Conservation (phyloP, 2,888 invertebrate genomes). For the Carpatolechia fugitivella region DNA sequence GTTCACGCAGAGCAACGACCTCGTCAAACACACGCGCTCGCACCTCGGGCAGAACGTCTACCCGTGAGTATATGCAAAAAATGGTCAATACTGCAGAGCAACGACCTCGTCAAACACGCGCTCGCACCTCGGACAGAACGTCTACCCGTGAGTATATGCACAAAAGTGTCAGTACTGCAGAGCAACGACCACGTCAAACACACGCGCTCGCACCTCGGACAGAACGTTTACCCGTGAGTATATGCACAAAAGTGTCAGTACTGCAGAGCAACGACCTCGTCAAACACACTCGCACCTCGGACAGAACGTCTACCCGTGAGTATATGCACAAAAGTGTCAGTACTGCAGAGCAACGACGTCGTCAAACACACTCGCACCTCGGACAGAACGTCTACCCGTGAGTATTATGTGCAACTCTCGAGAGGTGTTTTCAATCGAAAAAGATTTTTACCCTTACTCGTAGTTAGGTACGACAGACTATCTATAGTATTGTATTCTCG, state of each 20-base stretch:
- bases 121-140: conserved; percentile 74
- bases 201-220: conserved; percentile 68
- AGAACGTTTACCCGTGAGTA: conserved; percentile 68
- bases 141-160: conserved; percentile 63
- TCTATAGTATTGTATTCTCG: neutral
- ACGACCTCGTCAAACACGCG: conserved; percentile 77
- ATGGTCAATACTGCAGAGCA: no score
- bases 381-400: conserved; percentile 76
- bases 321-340: conserved; percentile 51
- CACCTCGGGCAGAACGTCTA: conserved; percentile 77
- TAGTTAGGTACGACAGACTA: no score
- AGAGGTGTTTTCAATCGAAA: no score
- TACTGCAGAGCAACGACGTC: conserved; percentile 78
- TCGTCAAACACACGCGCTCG: conserved; percentile 70
- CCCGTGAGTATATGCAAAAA: conserved; percentile 57
- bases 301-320: conserved; percentile 75
- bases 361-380: conserved; percentile 72
- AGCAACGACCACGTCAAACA: conserved; percentile 78
- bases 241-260: no score
- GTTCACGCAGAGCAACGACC: conserved; percentile 76
- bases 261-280: conserved; percentile 79
- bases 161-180: conserved; percentile 73
- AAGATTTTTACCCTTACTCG: no score
- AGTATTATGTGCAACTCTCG: no score
- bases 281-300: conserved; percentile 77